A percentile compares a stretch with the other conserved stretches of the same genome.
These are phyloP conservation scores for Cossypha caffra DNA, from an alignment of 2,797 vertebrate genomes.

Conservation along the genomic window DNA sequence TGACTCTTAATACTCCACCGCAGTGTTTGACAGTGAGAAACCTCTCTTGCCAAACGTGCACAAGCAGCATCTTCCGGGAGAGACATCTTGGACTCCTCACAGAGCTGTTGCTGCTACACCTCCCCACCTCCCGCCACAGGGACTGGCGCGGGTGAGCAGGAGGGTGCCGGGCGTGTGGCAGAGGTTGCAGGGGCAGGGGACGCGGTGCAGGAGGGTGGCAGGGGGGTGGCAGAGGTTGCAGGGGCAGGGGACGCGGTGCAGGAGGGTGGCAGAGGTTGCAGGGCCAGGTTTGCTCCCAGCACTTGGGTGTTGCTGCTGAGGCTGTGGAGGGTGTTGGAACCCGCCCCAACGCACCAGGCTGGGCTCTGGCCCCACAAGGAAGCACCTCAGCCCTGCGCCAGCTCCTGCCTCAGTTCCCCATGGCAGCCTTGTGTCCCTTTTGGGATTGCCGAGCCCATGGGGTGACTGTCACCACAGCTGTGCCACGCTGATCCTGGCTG, in stretches of 20 bases:
- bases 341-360: not conserved
- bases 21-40: rapidly evolving
- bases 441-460: rapidly evolving
- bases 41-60: rapidly evolving
- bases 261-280: not conserved
- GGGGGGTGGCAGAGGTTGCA: rapidly evolving
- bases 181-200: too few relatives aligned
- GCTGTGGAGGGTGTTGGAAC: not conserved
- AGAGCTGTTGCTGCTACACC: not conserved
- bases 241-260: rapidly evolving
- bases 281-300: not conserved
- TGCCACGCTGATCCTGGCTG: not conserved
- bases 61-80: not conserved
- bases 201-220: too few relatives aligned
- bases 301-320: slow-evolving; percentile 20
- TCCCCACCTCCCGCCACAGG: not conserved
- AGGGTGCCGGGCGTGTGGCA: too few relatives aligned
- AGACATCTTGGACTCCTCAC: not conserved
- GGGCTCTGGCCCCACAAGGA: not conserved
- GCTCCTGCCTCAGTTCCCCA: not conserved
- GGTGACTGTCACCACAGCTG: not conserved
- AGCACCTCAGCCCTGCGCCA: rapidly evolving
- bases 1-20: rapidly evolving
- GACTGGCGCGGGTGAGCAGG: not conserved
- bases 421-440: not conserved